Conservation (phyloP, 2,888 invertebrate species). For the Scelioninae gen. 1 region DNA sequence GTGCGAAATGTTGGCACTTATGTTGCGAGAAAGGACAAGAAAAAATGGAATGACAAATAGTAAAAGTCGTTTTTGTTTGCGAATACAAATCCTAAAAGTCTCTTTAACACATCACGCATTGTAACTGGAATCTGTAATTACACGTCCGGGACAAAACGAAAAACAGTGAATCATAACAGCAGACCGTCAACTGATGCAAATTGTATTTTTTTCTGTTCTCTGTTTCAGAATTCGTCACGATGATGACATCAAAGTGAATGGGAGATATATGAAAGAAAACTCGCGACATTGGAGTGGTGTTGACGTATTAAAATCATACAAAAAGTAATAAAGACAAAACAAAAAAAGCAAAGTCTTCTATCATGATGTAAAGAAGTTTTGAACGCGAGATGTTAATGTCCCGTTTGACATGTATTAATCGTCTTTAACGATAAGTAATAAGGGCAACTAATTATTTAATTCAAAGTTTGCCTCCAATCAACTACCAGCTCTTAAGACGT, state of each 20-base stretch:
- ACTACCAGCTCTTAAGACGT: constrained; percentile 71
- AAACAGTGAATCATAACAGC: constrained; percentile 46
- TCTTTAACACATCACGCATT: constrained; percentile 21
- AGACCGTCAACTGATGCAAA: constrained; percentile 47
- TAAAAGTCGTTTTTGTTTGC: neutral
- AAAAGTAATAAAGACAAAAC: constrained; percentile 79
- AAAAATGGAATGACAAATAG: neutral
- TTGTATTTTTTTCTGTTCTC: constrained; percentile 78
- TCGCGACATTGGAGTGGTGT: constrained; percentile 88
- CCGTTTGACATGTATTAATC: constrained; percentile 83
- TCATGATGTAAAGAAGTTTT: constrained; percentile 83
- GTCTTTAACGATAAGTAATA: constrained; percentile 84
- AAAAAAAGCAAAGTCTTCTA: constrained; percentile 86
- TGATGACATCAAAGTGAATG: constrained; percentile 99
- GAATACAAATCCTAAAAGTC: constrained; percentile 55
- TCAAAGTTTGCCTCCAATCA: constrained; percentile 81
- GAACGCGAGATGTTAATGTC: constrained; percentile 81
- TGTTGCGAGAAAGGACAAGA: neutral
- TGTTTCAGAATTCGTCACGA: constrained; percentile 98
- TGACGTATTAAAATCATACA: constrained; percentile 85
- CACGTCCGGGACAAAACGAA: constrained; percentile 20
- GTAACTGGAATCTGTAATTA: constrained; percentile 38
- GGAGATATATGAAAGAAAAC: constrained; percentile 87
- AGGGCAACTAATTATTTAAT: constrained; percentile 84
- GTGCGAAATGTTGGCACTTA: neutral